These are phyloP conservation scores for Chroicocephalus ridibundus DNA, from an alignment of 2,113 vertebrate genomes.

Conservation along the genomic window DNA sequence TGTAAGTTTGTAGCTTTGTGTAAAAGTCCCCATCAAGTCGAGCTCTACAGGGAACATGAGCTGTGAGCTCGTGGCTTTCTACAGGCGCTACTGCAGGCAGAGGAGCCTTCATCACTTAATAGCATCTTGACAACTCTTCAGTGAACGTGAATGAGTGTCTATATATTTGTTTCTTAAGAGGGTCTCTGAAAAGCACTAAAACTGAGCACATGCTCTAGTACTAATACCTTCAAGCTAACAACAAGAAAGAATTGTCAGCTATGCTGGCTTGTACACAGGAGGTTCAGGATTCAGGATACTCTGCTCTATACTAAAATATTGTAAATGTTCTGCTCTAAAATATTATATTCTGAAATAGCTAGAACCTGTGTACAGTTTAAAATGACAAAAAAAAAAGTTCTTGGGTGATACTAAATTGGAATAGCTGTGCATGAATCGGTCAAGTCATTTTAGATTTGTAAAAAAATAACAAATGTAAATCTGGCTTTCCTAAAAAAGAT, in stretches of 20 bases:
- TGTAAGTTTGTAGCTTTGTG: neutral
- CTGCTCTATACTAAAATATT: neutral
- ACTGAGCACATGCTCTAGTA: neutral
- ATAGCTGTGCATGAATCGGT: neutral
- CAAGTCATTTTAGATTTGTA: neutral
- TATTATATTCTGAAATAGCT: neutral
- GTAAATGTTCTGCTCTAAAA: neutral
- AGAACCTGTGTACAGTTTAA: neutral
- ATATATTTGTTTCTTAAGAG: neutral
- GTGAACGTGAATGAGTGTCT: neutral
- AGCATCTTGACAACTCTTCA: neutral
- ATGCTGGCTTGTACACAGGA: neutral
- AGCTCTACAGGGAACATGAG: neutral
- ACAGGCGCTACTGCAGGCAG: neutral
- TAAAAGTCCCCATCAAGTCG: neutral
- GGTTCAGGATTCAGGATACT: neutral
- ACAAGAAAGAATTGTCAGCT: neutral
- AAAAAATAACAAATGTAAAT: neutral
- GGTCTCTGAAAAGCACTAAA: neutral
- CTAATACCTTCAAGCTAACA: neutral
- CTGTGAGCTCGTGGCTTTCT: neutral
- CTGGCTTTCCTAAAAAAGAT: neutral
- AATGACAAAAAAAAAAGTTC: neutral
- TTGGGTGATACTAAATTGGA: neutral
- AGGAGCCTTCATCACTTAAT: neutral